Conservation (phyloP, 2,888 invertebrate species). For the Cheilosia pagana region DNA sequence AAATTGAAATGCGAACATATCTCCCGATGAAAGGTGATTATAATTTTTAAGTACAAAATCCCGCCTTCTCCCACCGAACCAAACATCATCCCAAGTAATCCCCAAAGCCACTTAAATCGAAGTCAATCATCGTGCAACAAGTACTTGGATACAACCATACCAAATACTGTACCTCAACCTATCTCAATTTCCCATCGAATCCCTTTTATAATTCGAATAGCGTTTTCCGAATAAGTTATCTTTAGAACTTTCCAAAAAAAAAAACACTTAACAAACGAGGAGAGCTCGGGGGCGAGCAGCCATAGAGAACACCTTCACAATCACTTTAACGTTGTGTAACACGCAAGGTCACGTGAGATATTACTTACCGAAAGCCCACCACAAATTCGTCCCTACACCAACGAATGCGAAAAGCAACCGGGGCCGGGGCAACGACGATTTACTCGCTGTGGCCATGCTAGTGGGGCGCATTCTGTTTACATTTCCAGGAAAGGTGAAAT, state of each 20-base stretch:
- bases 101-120: conserved; percentile 2
- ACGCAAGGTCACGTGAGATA: conserved; percentile 67
- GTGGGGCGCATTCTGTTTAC: conserved; percentile 17
- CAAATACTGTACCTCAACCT: conserved; percentile 20
- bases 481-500: conserved; percentile 54
- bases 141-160: background rate
- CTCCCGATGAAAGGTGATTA: background rate
- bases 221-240: conserved; percentile 37
- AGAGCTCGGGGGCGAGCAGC: background rate
- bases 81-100: background rate
- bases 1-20: too few species aligned
- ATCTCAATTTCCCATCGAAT: conserved; percentile 44
- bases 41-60: background rate
- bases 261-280: conserved; percentile 42
- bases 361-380: conserved; percentile 37
- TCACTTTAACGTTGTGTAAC: conserved; percentile 59
- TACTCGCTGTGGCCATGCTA: conserved; percentile 4
- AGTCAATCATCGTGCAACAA: conserved; percentile 36
- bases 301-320: conserved; percentile 31
- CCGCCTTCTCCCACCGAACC: background rate
- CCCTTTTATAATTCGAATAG: conserved; percentile 38
- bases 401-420: conserved; percentile 26
- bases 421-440: conserved; percentile 9
- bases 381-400: conserved; percentile 13
- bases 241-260: conserved; percentile 26